Percentiles rank a stretch among this genome's conserved stretches.
Evolutionary conservation across 2,113 vertebrate species (phyloP).

Genomic region (Chascanopsetta lugubris): DNA sequence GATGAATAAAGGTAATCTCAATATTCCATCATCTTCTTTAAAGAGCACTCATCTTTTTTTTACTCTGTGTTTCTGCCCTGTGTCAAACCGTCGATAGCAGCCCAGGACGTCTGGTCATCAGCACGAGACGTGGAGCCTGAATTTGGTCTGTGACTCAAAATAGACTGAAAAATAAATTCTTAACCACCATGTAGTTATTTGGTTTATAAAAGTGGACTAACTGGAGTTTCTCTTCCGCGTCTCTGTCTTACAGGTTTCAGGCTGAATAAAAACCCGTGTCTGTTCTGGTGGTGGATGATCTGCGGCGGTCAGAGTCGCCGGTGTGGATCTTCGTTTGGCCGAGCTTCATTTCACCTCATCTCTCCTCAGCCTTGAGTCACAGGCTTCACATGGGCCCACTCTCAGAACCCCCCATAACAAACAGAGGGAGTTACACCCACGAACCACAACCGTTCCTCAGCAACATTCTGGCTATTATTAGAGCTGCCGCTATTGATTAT

Average conservation of each 20-base stretch:
- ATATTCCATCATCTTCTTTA: too few relatives aligned
- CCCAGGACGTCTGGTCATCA: background rate
- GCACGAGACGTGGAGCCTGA: background rate
- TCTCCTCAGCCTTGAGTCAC: conserved; percentile 65
- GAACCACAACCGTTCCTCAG: conserved; percentile 44
- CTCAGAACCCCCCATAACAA: conserved; percentile 58
- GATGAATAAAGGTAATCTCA: too few relatives aligned
- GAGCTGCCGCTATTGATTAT: too few relatives aligned
- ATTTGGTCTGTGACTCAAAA: conserved; percentile 6
- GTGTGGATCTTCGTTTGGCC: conserved; percentile 46
- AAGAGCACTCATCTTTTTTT: too few relatives aligned
- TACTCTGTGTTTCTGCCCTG: too few relatives aligned
- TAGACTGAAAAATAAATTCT: too few relatives aligned
- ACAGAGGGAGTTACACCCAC: conserved; percentile 22
- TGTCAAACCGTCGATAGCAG: conserved; percentile 1
- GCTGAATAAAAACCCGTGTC: conserved; percentile 69
- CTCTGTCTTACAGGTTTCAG: conserved; percentile 65
- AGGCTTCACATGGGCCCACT: conserved; percentile 41
- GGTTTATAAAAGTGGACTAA: conserved; percentile 4
- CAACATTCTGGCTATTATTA: too few relatives aligned
- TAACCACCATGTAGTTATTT: background rate
- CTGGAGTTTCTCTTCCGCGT: conserved; percentile 26
- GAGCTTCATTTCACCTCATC: conserved; percentile 78
- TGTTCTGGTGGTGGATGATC: conserved; percentile 61
- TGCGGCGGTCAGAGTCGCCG: conserved; percentile 52